A percentile compares a stretch with the other conserved stretches of the same genome.
Conservation (phyloP, 2,113 vertebrate species). For the Glaucomys volans region DNA sequence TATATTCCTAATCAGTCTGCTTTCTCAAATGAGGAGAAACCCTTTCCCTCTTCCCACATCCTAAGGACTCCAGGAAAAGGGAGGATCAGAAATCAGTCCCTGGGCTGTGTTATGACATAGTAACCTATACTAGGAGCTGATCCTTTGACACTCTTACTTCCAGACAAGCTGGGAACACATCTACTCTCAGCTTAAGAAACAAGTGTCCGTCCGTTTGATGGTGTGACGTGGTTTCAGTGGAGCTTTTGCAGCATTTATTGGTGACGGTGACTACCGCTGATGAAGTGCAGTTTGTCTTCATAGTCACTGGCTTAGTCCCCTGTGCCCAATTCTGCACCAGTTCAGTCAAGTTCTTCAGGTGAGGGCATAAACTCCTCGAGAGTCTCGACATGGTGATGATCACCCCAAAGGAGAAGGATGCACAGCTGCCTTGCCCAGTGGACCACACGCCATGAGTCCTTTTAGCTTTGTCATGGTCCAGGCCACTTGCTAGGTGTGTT, state of each 20-base stretch:
- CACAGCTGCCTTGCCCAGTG: neutral
- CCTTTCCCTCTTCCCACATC: neutral
- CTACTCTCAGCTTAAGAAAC: neutral
- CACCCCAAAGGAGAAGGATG: neutral
- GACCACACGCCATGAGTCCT: neutral
- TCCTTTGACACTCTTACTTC: neutral
- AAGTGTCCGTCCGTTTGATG: too few species aligned
- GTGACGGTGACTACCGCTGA: neutral
- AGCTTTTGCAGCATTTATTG: neutral
- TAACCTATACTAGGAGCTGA: neutral
- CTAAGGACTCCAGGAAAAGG: neutral
- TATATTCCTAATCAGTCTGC: neutral
- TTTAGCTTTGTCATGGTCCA: neutral
- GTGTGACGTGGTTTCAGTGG: neutral
- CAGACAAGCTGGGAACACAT: neutral
- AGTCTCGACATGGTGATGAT: neutral
- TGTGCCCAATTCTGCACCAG: neutral
- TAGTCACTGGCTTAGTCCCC: neutral
- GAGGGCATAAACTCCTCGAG: neutral
- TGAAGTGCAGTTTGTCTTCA: neutral
- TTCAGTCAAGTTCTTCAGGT: neutral
- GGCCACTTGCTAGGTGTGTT: neutral
- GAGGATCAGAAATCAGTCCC: neutral
- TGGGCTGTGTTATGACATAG: neutral
- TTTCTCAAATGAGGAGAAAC: neutral